Evolutionary conservation across 2,888 invertebrate species (phyloP).

Genomic region (Euplexia lucipara): DNA sequence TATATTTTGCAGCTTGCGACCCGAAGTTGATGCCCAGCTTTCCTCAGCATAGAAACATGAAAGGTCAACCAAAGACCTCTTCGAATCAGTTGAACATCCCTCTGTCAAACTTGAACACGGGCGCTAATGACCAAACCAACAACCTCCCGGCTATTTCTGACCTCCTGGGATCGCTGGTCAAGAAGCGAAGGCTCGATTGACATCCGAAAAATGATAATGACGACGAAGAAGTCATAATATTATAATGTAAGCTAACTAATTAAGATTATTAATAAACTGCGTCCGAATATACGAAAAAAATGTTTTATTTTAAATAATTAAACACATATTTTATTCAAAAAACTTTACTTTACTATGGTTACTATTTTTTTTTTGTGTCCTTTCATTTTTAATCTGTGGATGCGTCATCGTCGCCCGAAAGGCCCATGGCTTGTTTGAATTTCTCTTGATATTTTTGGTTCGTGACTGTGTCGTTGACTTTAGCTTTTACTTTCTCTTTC

Average conservation of each 20-base stretch:
- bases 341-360: constrained; percentile 68
- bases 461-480: constrained; percentile 74
- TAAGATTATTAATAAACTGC: constrained; percentile 58
- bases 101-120: constrained; percentile 89
- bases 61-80: constrained; percentile 83
- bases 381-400: constrained; percentile 80
- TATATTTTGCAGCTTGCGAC: constrained; percentile 94
- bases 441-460: constrained; percentile 82
- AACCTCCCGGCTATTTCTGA: constrained; percentile 96
- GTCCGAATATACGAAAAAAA: constrained; percentile 39
- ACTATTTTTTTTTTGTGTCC: constrained; percentile 64
- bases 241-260: constrained; percentile 27
- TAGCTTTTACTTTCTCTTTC: constrained; percentile 85
- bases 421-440: constrained; percentile 86
- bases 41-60: constrained; percentile 98
- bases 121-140: constrained; percentile 93
- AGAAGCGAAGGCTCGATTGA: constrained; percentile 94
- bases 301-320: constrained; percentile 68
- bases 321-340: constrained; percentile 48
- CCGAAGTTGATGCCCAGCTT: constrained; percentile 99
- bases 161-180: constrained; percentile 95
- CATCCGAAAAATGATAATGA: not conserved
- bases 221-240: constrained; percentile 17
- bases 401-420: constrained; percentile 85
- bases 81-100: constrained; percentile 86